phyloP scores from a whole-genome alignment of 2,888 invertebrate species.

The Cryptosula pallasiana region DNA sequence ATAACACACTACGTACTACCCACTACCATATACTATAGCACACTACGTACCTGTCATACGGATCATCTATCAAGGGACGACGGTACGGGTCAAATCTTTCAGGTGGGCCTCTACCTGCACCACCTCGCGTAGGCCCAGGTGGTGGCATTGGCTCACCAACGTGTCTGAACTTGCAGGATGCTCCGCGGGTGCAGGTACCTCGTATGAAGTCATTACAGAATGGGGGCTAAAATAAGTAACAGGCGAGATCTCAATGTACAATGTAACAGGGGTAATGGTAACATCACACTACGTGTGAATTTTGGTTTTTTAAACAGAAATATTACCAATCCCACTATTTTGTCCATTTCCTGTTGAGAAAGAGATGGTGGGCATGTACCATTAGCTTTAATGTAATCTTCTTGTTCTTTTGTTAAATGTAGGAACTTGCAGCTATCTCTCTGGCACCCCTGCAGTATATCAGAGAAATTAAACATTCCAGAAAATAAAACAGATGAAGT shows the following conservation, averaged over 20 bases:
- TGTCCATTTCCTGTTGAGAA: conserved; percentile 21
- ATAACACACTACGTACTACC: too few species aligned
- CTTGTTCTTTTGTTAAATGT: conserved; percentile 9
- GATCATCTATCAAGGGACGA: background rate
- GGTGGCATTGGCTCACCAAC: background rate
- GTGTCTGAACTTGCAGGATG: conserved; percentile 8
- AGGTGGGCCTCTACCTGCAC: background rate
- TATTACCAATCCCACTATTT: conserved; percentile 16
- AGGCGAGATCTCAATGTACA: too few species aligned
- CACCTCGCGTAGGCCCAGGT: background rate
- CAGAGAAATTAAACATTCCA: background rate
- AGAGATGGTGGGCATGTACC: conserved; percentile 8
- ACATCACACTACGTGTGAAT: too few species aligned
- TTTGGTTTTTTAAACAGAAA: too few species aligned
- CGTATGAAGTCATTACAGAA: conserved; percentile 20
- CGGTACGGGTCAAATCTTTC: conserved; percentile 13
- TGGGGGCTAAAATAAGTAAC: conserved; percentile 12
- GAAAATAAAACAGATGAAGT: background rate
- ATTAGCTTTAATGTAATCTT: conserved; percentile 7
- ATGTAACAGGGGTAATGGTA: too few species aligned
- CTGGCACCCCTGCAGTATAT: background rate
- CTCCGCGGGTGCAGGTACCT: background rate
- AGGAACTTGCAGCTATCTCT: conserved; percentile 10
- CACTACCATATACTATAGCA: too few species aligned
- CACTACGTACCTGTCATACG: conserved; percentile 13